phyloP scores from a whole-genome alignment of 2,113 vertebrate genomes.

The Aplodontia rufa region DNA sequence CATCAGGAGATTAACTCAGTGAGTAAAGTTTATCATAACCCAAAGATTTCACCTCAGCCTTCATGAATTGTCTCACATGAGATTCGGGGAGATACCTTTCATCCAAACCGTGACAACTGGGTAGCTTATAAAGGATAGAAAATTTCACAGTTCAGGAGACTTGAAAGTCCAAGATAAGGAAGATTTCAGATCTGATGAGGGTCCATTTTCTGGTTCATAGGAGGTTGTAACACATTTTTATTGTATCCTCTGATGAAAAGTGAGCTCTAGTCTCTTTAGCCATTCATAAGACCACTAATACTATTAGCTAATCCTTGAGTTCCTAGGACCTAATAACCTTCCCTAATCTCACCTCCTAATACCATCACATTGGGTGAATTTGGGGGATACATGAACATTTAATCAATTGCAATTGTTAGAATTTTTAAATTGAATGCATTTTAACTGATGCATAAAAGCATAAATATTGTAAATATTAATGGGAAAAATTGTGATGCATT shows the following conservation, averaged over 20 bases:
- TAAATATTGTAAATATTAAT: not conserved
- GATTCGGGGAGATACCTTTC: no score
- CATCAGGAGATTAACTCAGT: no score
- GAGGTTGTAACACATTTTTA: rapidly evolving
- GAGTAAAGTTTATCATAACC: no score
- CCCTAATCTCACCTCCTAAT: no score
- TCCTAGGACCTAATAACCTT: not conserved
- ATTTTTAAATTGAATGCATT: not conserved
- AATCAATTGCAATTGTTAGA: not conserved
- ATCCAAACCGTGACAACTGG: no score
- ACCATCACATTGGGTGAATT: not conserved
- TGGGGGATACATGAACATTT: not conserved
- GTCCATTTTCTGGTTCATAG: not conserved
- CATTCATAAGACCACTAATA: not conserved
- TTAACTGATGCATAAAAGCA: not conserved
- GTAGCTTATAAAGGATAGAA: not conserved
- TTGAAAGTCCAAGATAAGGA: not conserved
- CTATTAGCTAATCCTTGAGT: not conserved
- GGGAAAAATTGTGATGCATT: not conserved
- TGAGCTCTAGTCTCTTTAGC: not conserved
- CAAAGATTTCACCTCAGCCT: no score
- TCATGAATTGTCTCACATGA: no score
- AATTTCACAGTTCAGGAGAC: not conserved
- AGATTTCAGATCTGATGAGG: not conserved
- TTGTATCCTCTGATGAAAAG: not conserved